Base-by-base conservation (phyloP, 2,888 invertebrate genomes). In the Cancer borealis region DNA sequence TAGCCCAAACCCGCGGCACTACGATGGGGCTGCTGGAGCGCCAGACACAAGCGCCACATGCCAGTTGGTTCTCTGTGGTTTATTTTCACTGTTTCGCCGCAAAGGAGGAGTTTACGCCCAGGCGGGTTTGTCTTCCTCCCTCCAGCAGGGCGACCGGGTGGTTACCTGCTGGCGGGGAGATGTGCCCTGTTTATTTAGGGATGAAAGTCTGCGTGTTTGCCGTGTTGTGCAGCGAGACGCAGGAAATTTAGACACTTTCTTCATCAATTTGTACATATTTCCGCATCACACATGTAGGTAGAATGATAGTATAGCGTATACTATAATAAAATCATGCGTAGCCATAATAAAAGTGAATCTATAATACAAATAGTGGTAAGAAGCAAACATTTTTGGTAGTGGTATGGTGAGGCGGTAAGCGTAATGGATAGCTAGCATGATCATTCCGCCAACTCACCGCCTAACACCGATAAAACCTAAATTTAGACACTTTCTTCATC, bases 21-120 rank as follows among this genome's bases (percentile, higher is more conserved):
- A 84, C 8, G 39, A 84, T 12, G 14, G 39, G 17, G 26, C 39
- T 5, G 66, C 39, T 84, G 84, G 39, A 14, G n/a, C 39, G 39
- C 39, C 84, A 84, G 84, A 84, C 84, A 84, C 84, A 84, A 26
- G 84, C 39, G 39, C 30, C 84, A 84, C 39, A 84, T 39, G 84
- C 84, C 84, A 30, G 84, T 84, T 14, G 84, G 84, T 84, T 84
- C 39, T 30, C 84, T 39, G n/a, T 14, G 84, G 84, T 84, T 84
- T 84, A 84, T 91, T 91, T 66, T 54, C 60, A 91, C 66, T 54
- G 54, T 46, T 89, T 89, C 47, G 26, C 49, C 49, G 89, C 49
- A 26, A 47, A 49, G 49, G 89, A 89, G 21, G 47, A 49, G 89
- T 54, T 89, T 49, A 89, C 39, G 54, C 54, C 47, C 49, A 12